These are phyloP conservation scores for Manis javanica DNA, from an alignment of 2,797 vertebrate species.

Conservation along the genomic window DNA sequence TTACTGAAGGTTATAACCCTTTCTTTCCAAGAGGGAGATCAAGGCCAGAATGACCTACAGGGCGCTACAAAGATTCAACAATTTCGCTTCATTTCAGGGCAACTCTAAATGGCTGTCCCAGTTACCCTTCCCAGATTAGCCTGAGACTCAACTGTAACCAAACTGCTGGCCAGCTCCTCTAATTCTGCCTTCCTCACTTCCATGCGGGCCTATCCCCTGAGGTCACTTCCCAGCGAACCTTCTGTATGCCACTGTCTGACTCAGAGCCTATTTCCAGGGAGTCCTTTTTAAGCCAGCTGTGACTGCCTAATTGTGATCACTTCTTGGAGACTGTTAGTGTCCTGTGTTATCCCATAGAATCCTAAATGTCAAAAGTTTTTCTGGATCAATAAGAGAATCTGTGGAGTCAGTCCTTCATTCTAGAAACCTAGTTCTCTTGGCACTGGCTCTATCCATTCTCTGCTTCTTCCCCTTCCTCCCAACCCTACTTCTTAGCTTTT, in stretches of 20 bases:
- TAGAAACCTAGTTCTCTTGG: not conserved
- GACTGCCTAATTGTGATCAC: not conserved
- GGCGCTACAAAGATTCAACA: not conserved
- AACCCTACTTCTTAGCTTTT: not conserved
- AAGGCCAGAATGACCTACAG: not conserved
- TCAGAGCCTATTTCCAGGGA: constrained; percentile 41
- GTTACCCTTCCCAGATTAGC: not conserved
- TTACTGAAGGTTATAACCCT: not conserved
- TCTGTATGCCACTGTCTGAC: not conserved
- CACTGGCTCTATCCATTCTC: not conserved
- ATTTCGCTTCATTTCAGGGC: not conserved
- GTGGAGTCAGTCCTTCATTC: not conserved
- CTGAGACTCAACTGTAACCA: not conserved
- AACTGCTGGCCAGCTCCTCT: not conserved
- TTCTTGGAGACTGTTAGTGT: constrained; percentile 1
- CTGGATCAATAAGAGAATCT: not conserved
- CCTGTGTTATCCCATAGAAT: not conserved
- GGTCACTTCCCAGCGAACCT: not conserved
- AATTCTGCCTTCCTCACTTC: not conserved
- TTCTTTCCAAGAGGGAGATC: not conserved
- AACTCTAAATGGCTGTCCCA: not conserved
- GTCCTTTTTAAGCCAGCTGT: not conserved
- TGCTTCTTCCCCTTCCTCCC: not conserved
- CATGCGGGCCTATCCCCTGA: not conserved
- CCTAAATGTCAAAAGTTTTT: constrained; percentile 20